phyloP scores from a whole-genome alignment of 1,140 invertebrate genomes.

The Atta texana region DNA sequence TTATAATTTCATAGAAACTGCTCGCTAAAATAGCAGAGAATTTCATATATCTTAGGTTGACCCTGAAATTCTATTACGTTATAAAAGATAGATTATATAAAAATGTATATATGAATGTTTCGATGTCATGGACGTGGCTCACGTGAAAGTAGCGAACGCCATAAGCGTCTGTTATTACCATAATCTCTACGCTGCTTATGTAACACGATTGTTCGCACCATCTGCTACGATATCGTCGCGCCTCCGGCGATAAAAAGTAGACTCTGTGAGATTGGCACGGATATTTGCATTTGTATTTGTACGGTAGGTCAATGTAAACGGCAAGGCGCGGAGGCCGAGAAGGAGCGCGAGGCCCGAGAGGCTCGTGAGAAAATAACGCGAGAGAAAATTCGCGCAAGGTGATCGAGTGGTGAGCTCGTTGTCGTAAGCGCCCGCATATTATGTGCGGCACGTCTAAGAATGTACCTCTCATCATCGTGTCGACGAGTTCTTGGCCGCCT shows the following conservation, averaged over 20 bases:
- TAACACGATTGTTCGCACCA: slow-evolving; percentile 61
- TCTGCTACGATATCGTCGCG: slow-evolving; percentile 53
- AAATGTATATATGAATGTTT: neutral
- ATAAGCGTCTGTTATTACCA: slow-evolving; percentile 33
- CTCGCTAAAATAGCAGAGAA: neutral
- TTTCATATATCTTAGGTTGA: neutral
- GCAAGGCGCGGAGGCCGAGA: slow-evolving; percentile 44
- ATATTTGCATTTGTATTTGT: slow-evolving; percentile 51
- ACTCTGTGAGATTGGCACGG: neutral
- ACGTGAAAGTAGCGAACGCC: slow-evolving; percentile 28
- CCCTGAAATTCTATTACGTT: slow-evolving; percentile 13
- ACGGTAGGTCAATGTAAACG: slow-evolving; percentile 56
- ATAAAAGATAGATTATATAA: neutral
- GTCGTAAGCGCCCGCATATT: slow-evolving; percentile 67
- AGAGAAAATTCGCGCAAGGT: slow-evolving; percentile 75
- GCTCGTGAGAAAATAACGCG: slow-evolving; percentile 76
- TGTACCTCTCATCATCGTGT: slow-evolving; percentile 70
- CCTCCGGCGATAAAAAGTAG: slow-evolving; percentile 42
- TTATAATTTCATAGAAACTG: slow-evolving; percentile 8
- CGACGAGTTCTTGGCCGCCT: slow-evolving; percentile 42
- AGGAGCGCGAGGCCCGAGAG: slow-evolving; percentile 46
- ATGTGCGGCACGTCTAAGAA: slow-evolving; percentile 58
- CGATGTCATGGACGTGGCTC: slow-evolving; percentile 19
- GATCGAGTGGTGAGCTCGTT: slow-evolving; percentile 71
- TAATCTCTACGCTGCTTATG: slow-evolving; percentile 43